Conservation (phyloP, 53 echinoderm and acorn worm species). For the Holothuria leucospilota region DNA sequence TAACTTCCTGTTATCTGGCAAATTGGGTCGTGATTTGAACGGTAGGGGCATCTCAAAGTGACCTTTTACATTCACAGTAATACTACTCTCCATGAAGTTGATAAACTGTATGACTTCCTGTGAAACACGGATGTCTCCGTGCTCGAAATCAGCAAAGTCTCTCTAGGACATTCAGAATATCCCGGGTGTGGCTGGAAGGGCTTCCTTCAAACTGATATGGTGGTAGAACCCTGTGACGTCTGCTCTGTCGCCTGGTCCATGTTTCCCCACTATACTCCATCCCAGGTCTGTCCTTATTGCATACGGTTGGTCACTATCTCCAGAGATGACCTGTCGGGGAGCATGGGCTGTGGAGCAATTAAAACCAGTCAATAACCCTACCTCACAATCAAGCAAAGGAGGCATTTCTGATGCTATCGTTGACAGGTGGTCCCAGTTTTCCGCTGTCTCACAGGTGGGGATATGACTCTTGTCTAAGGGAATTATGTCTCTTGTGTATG, state of each 20-base stretch:
- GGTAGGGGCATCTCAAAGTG: constrained; percentile 68
- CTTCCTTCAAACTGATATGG: constrained; percentile 51
- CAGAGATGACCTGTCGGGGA: constrained; percentile 35
- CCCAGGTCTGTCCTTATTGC: constrained; percentile 67
- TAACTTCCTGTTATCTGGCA: constrained; percentile 56
- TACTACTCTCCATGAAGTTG: constrained; percentile 40
- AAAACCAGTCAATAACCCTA: constrained; percentile 51
- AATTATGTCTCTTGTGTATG: constrained; percentile 69
- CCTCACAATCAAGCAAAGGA: constrained; percentile 60
- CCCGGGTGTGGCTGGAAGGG: constrained; percentile 41
- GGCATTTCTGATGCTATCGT: constrained; percentile 34
- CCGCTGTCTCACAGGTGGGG: constrained; percentile 49
- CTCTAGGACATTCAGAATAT: constrained; percentile 54
- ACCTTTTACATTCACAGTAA: constrained; percentile 42
- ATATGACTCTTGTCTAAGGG: constrained; percentile 52
- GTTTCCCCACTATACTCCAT: constrained; percentile 60
- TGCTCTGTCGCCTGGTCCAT: not conserved
- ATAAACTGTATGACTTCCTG: constrained; percentile 46
- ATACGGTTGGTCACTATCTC: constrained; percentile 49
- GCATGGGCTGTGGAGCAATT: not conserved
- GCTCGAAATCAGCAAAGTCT: constrained; percentile 30
- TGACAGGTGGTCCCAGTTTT: constrained; percentile 48
- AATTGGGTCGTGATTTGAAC: constrained; percentile 41
- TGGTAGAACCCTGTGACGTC: constrained; percentile 37
- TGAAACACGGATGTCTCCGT: constrained; percentile 30